Base-by-base conservation (phyloP, 2,888 invertebrate species). In the Clistopyga incitator region DNA sequence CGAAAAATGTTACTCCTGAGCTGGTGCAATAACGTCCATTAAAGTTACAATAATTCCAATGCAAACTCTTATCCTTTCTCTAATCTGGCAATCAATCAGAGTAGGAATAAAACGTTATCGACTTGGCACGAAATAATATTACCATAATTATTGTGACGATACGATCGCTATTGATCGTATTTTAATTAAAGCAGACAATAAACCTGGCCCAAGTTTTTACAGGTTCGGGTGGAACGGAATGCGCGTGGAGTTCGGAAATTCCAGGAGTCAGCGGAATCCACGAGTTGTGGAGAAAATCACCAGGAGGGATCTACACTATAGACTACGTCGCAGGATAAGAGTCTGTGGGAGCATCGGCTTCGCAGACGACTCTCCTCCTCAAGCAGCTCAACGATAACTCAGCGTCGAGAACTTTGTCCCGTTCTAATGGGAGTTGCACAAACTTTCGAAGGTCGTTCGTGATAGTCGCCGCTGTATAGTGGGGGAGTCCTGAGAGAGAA, bases 401-500 rank as follows among this genome's bases (percentile, higher is more conserved):
- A 72, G 52, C 78, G 25, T 70, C 75, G 77, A 80, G 85, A 86
- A 85, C 82, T 86, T 85, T 86, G 84, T 83, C 84, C 85, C 82
- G 76, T 80, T 82, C 80, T 81, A 84, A 84, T 81, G 81, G 81
- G 81, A 84, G 84, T 84, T 78, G 84, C 84, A 81, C 81, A 81
- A 81, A 84, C 84, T 81, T 81, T 72, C 81, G 79, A 84, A 84
- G 84, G 84, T 84, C 84, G 72, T 71, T 80, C 67, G 76, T 38
- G 74, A 74, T 78, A 70, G 59, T 78, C 47, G 54, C 38, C 47
- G 52, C 72, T 70, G 52, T 52, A 59, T 78, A 78, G 81, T 81
- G 76, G 72, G 71, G 72, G 61, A 67, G 45, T 72, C 50, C 20
- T 54, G 34, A 23, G 29, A 72, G 56, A 68, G 25, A 68, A 18